Base-by-base conservation (phyloP, 2,888 invertebrate species). In the Oscheius sp. region DNA sequence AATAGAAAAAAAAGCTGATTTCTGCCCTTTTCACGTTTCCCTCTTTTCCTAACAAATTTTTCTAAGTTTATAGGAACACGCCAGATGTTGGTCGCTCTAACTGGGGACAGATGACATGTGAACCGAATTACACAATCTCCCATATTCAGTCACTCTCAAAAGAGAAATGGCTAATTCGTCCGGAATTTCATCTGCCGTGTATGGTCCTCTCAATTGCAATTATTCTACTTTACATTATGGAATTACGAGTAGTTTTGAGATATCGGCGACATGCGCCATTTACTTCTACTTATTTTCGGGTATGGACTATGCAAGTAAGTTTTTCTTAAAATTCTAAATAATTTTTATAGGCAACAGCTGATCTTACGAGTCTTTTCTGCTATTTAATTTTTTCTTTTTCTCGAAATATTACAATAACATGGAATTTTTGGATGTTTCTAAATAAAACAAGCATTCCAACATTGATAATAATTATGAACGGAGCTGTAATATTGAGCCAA, bases 161-260 rank as follows among this genome's bases (percentile, higher is more conserved):
- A 21, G 72, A 56, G 25, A 21, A 27, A 66, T 72, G 72, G 72
- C 72, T 72, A 7, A 72, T 56, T 29, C 64, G 72, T 0, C 72
- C 72, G 16, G 66, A 72, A 43, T 72, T 66, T 46, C 72, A 72
- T 43, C 43, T 72, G n/a, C 72, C 72, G 18, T 72, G 72, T 46
- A 56, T 72, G 58, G 23, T 64, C 21, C 23, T 72, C 16, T 72
- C 72, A 12, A 27, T 72, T 46, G 56, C 35, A 6, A 72, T 72
- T 25, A 52, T 66, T 21, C 25, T 72, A 13, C 64, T 72, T 6
- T 72, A 72, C 29, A 21, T 72, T 0, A 53, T 72, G 43, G 72
- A 72, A 27, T 56, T 72, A 29, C 52, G 72, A 25, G 72, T 72
- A 9, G 72, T 72, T 6, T 45, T 72, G 18, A 16, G 55, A 29